Base-by-base conservation (phyloP, 2,888 invertebrate genomes). In the Eristalis intricaria region DNA sequence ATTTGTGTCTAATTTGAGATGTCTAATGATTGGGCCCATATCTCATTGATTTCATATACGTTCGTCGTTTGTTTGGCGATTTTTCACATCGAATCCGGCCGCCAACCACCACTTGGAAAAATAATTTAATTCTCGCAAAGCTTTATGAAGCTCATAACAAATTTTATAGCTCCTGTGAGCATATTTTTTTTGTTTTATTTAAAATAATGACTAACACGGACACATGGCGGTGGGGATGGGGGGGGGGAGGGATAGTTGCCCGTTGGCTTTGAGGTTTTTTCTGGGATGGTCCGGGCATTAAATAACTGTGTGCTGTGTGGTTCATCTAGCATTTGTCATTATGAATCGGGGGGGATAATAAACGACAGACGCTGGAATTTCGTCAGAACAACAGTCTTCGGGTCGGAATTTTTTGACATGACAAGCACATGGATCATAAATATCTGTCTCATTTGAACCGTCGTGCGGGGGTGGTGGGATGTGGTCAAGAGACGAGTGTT, bases 171-270 rank as follows among this genome's bases (percentile, higher is more conserved):
- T 63, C 19, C 68, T 50, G 68, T 23, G 73, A 50, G 13, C 56
- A 35, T 11, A 1, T 58, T 38, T 66, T 75, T 58, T 22, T 60
- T 19, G n/a, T 69, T 35, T 43, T 73, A 58, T 64, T 38, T 74
- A 80, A 74, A 80, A 61, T 80, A 80, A 80, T 73, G 80, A 74
- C 80, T 50, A 79, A 79, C 19, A n/a, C 23, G 32, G 65, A n/a
- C 19, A 32, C 29, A 29, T 29, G 29, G 5, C 26, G 26, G 26
- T 26, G 26, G 11, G 0, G 19, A n/a, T 19, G 19, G 50, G 19
- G 1, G 5, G 22, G 5, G 19, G 22, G 1, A 4, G 7, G 4
- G 19, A 38, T 8, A 29, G 4, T 63, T 15, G 29, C 26, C 10
- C 10, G 38, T 13, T 38, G 38, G 38, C 38, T 60, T 26, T 23